Base-by-base conservation (phyloP, 2,797 vertebrate genomes). In the Pseudocheirus occidentalis region DNA sequence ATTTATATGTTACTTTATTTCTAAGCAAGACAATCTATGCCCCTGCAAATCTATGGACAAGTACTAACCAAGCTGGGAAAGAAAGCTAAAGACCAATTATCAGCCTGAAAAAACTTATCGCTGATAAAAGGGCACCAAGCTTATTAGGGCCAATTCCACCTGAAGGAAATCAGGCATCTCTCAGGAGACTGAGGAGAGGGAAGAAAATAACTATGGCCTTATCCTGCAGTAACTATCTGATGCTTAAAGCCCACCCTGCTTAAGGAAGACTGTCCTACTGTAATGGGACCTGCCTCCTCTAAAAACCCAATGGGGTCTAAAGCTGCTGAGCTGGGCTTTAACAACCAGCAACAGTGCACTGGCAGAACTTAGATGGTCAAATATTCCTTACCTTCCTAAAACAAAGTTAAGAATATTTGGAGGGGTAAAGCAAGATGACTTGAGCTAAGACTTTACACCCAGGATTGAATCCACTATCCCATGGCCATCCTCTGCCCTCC, bases 1-100 rank as follows among this genome's bases (percentile, higher is more conserved):
- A 56, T 7, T 93, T 92, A 96, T 0, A 58, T 92, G 53, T 93
- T 92, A 52, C 62, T 40, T 95, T 6, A 95, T 58, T 92, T 91
- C 91, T 55, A 46, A 73, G 81, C 52, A 91, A 94, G 29, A 94
- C 93, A 90, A 50, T 59, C 95, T 93, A 96, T 93, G 56, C 97
- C 95, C 55, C 93, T 95, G 58, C 66, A 94, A 55, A 58, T 13
- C 94, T 92, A 94, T 87, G 95, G 66, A 57, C 73, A 96, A 95
- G 55, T 54, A 95, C 21, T 89, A 94, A 93, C 34, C 56, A 56
- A 90, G 93, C 56, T 55, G 46, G 53, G 27, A 90, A 93, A 58
- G 94, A 93, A 57, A 59, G 50, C 56, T 73, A 90, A 93, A 91
- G 90, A 53, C 34, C 53, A 92, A 92, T 31, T 53, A 50, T 31